Evolutionary conservation across 2,888 invertebrate species (phyloP).

Genomic region (Orchesellides sinensis): DNA sequence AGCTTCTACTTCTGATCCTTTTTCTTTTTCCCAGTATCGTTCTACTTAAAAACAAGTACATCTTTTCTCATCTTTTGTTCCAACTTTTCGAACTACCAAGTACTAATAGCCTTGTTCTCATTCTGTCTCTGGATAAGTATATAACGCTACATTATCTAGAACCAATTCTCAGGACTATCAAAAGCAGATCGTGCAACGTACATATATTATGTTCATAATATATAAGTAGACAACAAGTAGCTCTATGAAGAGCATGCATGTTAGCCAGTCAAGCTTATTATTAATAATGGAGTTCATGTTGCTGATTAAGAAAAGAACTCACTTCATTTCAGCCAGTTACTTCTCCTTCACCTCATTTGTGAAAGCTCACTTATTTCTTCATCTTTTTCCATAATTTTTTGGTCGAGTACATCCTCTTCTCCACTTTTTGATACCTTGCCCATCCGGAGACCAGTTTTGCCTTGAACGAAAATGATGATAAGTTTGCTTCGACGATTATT

Average conservation of each 20-base stretch:
- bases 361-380: slow-evolving; percentile 7
- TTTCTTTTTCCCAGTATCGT: background rate
- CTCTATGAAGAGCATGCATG: background rate
- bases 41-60: background rate
- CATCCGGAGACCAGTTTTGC: too few relatives aligned
- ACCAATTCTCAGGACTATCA: background rate
- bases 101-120: background rate
- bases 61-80: slow-evolving; percentile 5
- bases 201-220: too few relatives aligned
- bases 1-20: slow-evolving; percentile 18
- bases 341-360: slow-evolving; percentile 8
- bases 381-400: background rate
- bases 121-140: slow-evolving; percentile 22
- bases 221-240: slow-evolving; percentile 11
- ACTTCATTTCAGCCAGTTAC: slow-evolving; percentile 4
- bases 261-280: background rate
- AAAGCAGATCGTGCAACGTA: background rate
- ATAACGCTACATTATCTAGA: slow-evolving; percentile 21
- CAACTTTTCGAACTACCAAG: slow-evolving; percentile 13
- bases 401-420: too few relatives aligned
- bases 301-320: slow-evolving; percentile 24
- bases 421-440: background rate
- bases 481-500: background rate
- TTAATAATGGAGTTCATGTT: slow-evolving; percentile 24
- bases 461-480: background rate